Evolutionary conservation across 2,888 invertebrate genomes (phyloP).

Genomic region (Unio delphinus): DNA sequence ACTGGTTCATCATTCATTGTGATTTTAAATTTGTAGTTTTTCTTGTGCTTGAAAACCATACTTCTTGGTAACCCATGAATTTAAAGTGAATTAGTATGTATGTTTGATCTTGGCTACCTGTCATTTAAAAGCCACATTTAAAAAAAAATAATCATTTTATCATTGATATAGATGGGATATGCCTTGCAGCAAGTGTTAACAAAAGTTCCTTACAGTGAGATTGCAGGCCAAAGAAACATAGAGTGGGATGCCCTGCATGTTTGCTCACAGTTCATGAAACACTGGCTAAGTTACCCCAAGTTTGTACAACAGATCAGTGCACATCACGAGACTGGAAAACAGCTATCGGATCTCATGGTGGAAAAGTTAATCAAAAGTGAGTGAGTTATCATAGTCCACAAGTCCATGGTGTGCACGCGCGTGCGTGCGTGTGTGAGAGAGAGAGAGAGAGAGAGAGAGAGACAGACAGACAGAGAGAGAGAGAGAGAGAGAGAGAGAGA

Average conservation of each 20-base stretch:
- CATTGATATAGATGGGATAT: constrained; percentile 82
- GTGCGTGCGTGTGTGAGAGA: too few species aligned
- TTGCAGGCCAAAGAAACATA: constrained; percentile 87
- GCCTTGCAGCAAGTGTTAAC: constrained; percentile 89
- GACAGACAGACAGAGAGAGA: too few species aligned
- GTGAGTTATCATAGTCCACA: constrained; percentile 1
- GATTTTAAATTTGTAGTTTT: too few species aligned
- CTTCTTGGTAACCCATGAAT: too few species aligned
- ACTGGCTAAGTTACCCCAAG: constrained; percentile 82
- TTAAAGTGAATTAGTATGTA: background rate
- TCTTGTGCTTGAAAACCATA: too few species aligned
- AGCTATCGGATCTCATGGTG: constrained; percentile 78
- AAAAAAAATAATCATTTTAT: background rate
- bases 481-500: too few species aligned
- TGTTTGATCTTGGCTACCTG: background rate
- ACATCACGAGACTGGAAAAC: constrained; percentile 83
- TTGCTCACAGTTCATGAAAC: constrained; percentile 84
- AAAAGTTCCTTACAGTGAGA: constrained; percentile 85
- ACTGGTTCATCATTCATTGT: too few species aligned
- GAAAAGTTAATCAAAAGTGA: constrained; percentile 76
- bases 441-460: too few species aligned
- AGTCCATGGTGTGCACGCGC: too few species aligned
- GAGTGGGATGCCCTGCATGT: constrained; percentile 95
- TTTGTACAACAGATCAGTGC: constrained; percentile 78
- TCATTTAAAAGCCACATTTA: background rate